Conservation (phyloP, 2,113 vertebrate species). For the Gnathonemus echidnorhynchus region DNA sequence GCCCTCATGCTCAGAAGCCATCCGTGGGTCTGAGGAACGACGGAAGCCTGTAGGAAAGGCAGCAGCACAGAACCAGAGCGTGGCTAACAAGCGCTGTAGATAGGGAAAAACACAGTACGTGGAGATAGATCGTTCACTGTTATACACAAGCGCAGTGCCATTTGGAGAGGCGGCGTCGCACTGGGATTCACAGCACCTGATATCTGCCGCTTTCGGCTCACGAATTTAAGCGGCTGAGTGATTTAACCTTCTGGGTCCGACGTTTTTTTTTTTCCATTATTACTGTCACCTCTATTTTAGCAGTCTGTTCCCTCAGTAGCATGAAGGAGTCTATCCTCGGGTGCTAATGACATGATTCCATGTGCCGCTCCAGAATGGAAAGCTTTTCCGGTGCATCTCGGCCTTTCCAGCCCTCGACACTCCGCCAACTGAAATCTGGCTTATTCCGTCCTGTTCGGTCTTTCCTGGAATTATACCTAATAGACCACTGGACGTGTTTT, state of each 20-base stretch:
- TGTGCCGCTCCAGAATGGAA: background rate
- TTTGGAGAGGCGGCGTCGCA: too few species aligned
- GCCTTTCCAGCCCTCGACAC: background rate
- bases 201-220: conserved; percentile 16
- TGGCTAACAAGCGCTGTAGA: background rate
- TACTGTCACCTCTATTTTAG: background rate
- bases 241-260: conserved; percentile 7
- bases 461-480: background rate
- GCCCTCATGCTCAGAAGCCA: background rate
- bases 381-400: background rate
- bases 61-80: background rate
- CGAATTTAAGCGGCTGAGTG: conserved; percentile 5
- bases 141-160: too few species aligned
- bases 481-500: background rate
- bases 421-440: background rate
- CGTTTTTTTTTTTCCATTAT: background rate
- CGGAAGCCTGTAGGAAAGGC: background rate
- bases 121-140: too few species aligned
- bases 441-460: background rate
- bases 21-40: background rate
- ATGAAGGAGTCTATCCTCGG: background rate
- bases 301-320: background rate
- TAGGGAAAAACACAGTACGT: too few species aligned
- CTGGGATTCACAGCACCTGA: too few species aligned
- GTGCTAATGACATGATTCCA: background rate